Percentiles rank a stretch among this genome's conserved stretches.
These are phyloP conservation scores for Piscicola geometra DNA, from an alignment of 2,888 invertebrate genomes.

Conservation along the genomic window DNA sequence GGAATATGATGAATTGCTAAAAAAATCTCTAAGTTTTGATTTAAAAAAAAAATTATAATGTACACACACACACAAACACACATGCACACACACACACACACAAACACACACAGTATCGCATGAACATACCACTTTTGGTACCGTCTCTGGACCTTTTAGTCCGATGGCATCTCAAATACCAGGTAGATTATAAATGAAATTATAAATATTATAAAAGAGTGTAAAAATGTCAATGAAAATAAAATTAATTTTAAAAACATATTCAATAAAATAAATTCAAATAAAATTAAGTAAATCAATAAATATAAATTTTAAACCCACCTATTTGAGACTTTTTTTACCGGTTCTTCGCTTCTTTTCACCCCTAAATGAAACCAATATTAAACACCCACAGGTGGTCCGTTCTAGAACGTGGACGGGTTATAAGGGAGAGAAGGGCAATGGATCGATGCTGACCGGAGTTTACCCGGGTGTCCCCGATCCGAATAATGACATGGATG, in stretches of 20 bases:
- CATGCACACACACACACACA: conserved; percentile 7
- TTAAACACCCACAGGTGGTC: conserved; percentile 36
- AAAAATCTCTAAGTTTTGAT: too few relatives aligned
- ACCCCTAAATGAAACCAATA: too few relatives aligned
- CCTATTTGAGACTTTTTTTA: not conserved
- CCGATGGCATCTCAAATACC: conserved; percentile 43
- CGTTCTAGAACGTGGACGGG: conserved; percentile 42
- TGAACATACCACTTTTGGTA: conserved; percentile 42
- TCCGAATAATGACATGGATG: conserved; percentile 43
- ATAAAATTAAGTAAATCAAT: not conserved
- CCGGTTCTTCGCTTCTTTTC: too few relatives aligned
- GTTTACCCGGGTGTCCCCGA: conserved; percentile 36
- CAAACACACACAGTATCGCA: conserved; percentile 25
- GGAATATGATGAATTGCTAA: too few relatives aligned
- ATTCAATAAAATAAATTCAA: not conserved
- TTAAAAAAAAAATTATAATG: too few relatives aligned
- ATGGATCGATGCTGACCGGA: conserved; percentile 37
- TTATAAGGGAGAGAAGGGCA: conserved; percentile 26
- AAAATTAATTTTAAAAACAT: not conserved
- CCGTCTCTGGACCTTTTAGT: conserved; percentile 43
- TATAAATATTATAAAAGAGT: not conserved
- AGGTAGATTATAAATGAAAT: conserved; percentile 14
- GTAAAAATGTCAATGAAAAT: not conserved
- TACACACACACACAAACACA: conserved; percentile 20
- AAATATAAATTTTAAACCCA: not conserved